Base-by-base conservation (phyloP, 2,797 vertebrate genomes). In the Epinephelus malabaricus region DNA sequence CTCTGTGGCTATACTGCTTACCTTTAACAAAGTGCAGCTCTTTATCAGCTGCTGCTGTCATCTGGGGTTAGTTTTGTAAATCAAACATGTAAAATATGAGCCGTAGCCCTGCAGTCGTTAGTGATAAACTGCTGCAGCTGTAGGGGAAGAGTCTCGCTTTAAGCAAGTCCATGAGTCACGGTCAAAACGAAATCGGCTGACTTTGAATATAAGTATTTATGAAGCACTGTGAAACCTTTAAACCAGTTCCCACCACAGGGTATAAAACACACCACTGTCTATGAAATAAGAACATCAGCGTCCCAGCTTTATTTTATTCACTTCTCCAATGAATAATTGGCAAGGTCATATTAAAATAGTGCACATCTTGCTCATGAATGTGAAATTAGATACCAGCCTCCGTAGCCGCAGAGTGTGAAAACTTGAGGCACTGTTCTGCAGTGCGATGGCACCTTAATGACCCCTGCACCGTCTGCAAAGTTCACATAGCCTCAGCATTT, bases 161-260 rank as follows among this genome's bases (percentile, higher is more conserved):
- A 86, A 92, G 89, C 56, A 49, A 65, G 65, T 67, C 81, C 86
- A 78, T 87, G 85, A 93, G 89, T 88, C 91, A 91, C 7, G 21
- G 72, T 54, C 68, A 79, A 78, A 77, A 83, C 82, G 83, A 74
- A 85, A 86, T 81, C 65, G 30, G 76, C 78, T 81, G 78, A 86
- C 83, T 92, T 91, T 86, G 88, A 88, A 90, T 89, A 79, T 83
- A 75, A 86, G 84, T 82, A 88, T 92, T 94, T 91, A 92, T 89
- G 82, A 89, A 89, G 66, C 47, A 43, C 84, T 25, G 25, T 90
- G 78, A 93, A 92, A 89, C 69, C 74, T 87, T 43, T 80, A 81
- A 90, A 89, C 84, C 83, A 82, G 70, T 70, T 89, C 68, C 61
- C 54, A 58, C 59, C 80, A 76, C 69, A 73, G 73, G 84, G 68